Evolutionary conservation across 2,888 invertebrate genomes (phyloP).

Genomic region (Drosophila macrothrix): DNA sequence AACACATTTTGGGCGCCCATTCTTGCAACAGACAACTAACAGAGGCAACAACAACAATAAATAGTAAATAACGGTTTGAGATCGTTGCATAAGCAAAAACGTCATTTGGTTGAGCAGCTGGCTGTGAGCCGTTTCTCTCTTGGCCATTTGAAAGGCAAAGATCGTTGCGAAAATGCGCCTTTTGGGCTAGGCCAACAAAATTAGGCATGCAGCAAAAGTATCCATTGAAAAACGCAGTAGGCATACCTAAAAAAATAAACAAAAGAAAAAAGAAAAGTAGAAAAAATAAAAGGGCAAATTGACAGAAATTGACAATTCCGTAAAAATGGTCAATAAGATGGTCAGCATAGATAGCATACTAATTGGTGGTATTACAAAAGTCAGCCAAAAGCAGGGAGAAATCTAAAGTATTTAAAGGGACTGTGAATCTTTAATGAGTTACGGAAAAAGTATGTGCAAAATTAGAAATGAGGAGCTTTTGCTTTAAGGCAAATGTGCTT

Average conservation of each 20-base stretch:
- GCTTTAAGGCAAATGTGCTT: background rate
- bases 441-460: background rate
- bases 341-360: constrained; percentile 32
- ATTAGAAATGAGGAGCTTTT: background rate
- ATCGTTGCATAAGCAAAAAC: constrained; percentile 66
- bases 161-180: constrained; percentile 55
- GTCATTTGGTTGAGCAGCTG: constrained; percentile 75
- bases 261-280: background rate
- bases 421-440: background rate
- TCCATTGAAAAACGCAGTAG: constrained; percentile 8
- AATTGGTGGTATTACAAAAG: constrained; percentile 7
- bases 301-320: constrained; percentile 25
- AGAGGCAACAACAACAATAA: constrained; percentile 9
- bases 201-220: constrained; percentile 55
- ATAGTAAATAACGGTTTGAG: constrained; percentile 17
- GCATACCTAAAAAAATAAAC: background rate
- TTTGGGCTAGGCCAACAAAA: constrained; percentile 67
- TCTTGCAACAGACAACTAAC: constrained; percentile 61
- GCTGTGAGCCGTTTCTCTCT: constrained; percentile 38
- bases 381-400: background rate
- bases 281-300: background rate
- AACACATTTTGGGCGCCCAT: constrained; percentile 50
- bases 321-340: constrained; percentile 49
- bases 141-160: constrained; percentile 71
- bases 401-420: background rate